A percentile compares a stretch with the other conserved stretches of the same genome.
These are phyloP conservation scores for Agriopis leucophaearia DNA, from an alignment of 2,888 invertebrate genomes.

Conservation along the genomic window DNA sequence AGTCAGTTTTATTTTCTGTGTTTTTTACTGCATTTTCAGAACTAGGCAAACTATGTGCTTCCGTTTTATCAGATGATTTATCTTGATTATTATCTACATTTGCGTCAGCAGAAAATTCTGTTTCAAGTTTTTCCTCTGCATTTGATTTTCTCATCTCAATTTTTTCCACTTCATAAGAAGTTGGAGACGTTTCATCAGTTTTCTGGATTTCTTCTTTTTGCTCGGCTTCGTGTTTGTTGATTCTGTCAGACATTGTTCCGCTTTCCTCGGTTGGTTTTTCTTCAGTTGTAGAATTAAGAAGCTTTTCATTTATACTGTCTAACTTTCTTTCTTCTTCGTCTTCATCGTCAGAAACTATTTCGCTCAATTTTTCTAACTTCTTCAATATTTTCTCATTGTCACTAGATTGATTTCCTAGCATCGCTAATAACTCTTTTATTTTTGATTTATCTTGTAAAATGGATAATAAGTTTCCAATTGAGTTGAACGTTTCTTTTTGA, in stretches of 20 bases:
- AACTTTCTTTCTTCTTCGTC: constrained; percentile 45
- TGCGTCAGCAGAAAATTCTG: neutral
- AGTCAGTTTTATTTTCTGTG: neutral
- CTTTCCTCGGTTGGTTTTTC: neutral
- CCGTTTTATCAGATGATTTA: constrained; percentile 4
- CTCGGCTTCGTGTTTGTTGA: neutral
- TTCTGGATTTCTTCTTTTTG: neutral
- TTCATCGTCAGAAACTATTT: constrained; percentile 84
- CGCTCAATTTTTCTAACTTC: constrained; percentile 85
- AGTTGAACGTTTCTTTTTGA: constrained; percentile 52
- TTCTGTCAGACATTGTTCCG: neutral
- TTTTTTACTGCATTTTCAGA: constrained; percentile 5
- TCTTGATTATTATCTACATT: neutral
- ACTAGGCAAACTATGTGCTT: constrained; percentile 1
- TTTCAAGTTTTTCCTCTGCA: neutral
- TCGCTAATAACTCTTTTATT: constrained; percentile 78
- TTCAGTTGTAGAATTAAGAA: constrained; percentile 1
- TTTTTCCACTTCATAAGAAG: neutral
- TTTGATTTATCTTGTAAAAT: constrained; percentile 80
- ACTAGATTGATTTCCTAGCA: constrained; percentile 71
- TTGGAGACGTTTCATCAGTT: neutral
- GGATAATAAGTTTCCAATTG: constrained; percentile 70
- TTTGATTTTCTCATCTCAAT: neutral
- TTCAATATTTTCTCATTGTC: constrained; percentile 85
- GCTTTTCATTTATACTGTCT: neutral